These are phyloP conservation scores for Zosterops borbonicus DNA, from an alignment of 2,113 vertebrate genomes.

Conservation along the genomic window DNA sequence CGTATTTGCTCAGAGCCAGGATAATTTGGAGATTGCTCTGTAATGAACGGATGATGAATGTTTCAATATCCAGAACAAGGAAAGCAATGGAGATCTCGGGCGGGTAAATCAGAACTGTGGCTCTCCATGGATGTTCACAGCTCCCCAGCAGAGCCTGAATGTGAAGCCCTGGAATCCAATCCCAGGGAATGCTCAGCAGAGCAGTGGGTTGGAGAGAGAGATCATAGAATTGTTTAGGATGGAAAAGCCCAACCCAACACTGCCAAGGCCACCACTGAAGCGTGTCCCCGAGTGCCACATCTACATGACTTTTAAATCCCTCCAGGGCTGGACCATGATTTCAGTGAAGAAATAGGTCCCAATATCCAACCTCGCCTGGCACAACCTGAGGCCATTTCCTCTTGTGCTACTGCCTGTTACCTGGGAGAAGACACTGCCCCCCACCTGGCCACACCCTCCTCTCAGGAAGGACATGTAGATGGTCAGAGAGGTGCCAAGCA, in stretches of 20 bases:
- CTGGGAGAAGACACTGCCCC: background rate
- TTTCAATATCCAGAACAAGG: slow-evolving; percentile 12
- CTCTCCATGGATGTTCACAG: accelerated
- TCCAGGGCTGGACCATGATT: background rate
- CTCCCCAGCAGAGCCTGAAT: background rate
- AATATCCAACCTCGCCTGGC: background rate
- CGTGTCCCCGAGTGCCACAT: background rate
- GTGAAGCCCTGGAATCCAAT: accelerated
- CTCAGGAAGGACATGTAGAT: accelerated
- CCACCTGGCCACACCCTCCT: background rate
- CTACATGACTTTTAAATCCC: background rate
- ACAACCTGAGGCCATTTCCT: background rate
- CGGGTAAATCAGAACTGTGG: background rate
- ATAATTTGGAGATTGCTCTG: slow-evolving; percentile 1
- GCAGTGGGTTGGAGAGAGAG: accelerated
- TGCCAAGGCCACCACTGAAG: background rate
- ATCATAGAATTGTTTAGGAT: background rate
- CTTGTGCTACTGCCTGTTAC: background rate
- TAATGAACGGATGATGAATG: slow-evolving; percentile 53
- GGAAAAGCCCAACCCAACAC: background rate
- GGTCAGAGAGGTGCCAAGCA: background rate
- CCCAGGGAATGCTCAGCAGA: background rate
- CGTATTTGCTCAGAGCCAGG: background rate
- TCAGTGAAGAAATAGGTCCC: background rate
- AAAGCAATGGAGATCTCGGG: background rate